Evolutionary conservation across 2,888 invertebrate species (phyloP).

Genomic region (Nephrotoma appendiculata): DNA sequence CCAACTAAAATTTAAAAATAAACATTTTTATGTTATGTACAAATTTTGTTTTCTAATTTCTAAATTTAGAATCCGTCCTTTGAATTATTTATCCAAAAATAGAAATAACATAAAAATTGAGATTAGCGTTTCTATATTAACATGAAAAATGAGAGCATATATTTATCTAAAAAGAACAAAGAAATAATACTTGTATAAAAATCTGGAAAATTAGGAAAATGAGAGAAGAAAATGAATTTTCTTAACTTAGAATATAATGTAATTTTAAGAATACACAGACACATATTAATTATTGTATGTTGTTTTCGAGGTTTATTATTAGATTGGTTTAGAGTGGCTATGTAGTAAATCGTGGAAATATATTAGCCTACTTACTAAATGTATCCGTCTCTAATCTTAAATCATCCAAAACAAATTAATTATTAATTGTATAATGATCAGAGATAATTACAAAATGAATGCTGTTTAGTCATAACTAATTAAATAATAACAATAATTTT

Average conservation of each 20-base stretch:
- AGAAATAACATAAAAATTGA: not conserved
- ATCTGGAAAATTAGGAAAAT: not conserved
- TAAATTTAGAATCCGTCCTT: not conserved
- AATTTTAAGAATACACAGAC: not conserved
- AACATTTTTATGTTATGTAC: not conserved
- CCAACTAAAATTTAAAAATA: not conserved
- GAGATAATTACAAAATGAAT: not conserved
- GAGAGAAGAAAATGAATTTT: not conserved
- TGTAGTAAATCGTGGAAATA: not conserved
- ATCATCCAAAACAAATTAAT: not conserved
- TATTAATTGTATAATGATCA: not conserved
- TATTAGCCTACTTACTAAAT: not conserved
- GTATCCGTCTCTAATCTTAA: not conserved
- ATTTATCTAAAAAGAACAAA: not conserved
- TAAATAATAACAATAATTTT: not conserved
- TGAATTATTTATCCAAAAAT: not conserved
- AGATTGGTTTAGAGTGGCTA: not conserved
- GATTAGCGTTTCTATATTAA: not conserved
- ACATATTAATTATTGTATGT: not conserved
- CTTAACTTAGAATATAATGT: not conserved
- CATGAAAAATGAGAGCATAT: not conserved
- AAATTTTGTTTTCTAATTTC: not conserved
- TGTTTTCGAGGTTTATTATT: not conserved
- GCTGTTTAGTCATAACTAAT: not conserved
- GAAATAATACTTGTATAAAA: not conserved